A percentile compares a stretch with the other conserved stretches of the same genome.
Evolutionary conservation across 2,888 invertebrate genomes (phyloP).

Genomic region (Malacosoma neustria): DNA sequence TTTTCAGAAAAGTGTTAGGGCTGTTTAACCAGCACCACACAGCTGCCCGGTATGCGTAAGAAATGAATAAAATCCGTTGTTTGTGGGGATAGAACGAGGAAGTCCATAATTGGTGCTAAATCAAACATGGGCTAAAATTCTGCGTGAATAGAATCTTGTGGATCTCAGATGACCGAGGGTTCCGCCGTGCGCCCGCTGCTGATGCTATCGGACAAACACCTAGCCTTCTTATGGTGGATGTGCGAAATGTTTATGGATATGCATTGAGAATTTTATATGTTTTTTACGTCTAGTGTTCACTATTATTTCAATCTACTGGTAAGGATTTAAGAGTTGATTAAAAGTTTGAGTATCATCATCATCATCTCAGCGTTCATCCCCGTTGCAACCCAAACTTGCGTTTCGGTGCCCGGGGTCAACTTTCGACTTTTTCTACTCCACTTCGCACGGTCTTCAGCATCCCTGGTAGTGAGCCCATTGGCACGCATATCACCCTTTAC

Average conservation of each 20-base stretch:
- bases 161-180: constrained; percentile 69
- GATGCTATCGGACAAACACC: constrained; percentile 65
- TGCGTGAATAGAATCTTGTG: constrained; percentile 68
- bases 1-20: too few species aligned
- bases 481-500: too few species aligned
- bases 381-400: too few species aligned
- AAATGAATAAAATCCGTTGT: constrained; percentile 19
- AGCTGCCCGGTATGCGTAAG: background rate
- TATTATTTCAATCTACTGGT: too few species aligned
- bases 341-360: background rate
- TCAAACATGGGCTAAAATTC: constrained; percentile 69
- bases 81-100: constrained; percentile 41
- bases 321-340: too few species aligned
- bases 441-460: too few species aligned
- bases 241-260: constrained; percentile 13
- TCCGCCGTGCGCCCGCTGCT: constrained; percentile 33
- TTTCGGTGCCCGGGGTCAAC: too few species aligned
- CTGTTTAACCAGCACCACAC: too few species aligned
- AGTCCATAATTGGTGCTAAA: constrained; percentile 74
- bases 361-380: too few species aligned
- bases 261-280: constrained; percentile 10
- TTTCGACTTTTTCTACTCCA: too few species aligned
- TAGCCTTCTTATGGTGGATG: constrained; percentile 33
- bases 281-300: too few species aligned
- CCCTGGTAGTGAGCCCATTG: too few species aligned